Base-by-base conservation (phyloP, 2,888 invertebrate species). In the Blastobasis lacticolella region DNA sequence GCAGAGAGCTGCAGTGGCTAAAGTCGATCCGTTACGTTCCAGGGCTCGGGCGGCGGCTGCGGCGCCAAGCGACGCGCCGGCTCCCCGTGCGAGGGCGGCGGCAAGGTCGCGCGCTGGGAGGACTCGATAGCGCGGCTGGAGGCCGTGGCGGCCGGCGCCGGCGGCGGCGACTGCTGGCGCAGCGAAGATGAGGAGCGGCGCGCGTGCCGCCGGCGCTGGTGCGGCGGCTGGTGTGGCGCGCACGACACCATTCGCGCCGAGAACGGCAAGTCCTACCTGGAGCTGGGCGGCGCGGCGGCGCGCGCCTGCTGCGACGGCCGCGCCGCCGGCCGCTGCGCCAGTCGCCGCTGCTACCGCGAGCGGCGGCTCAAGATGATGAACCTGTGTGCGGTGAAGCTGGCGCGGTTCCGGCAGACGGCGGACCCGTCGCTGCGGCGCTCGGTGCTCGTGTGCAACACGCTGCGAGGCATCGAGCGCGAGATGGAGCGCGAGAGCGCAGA, bases 371-470 rank as follows among this genome's bases (percentile, higher is more conserved):
- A 96, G 69, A 95, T 97, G 74, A 92, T 97, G 78, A 96, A 97
- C 79, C 91, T 97, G 61, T 97, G 96, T 61, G 96, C 97, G 93
- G 93, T 94, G 79, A 97, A 97, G 85, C 88, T 97, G 61, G 94
- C 95, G 71, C 91, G 95, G 66, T 94, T 95, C 70, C 91, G 96
- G 51, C 96, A 96, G 79, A 94, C 94, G 62, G 94, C 95, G 52
- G 97, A 97, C 78, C 96, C 97, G 45, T 95, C 95, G 56, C 88
- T 97, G 54, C 91, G 95, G 66, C 92, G 96, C 57, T 97, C 96
- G 48, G 97, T 97, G 73, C 92, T 97, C 57, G 97, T 97, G 69
- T 96, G 96, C 89, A 97, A 97, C 83, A 97, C 97, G 52, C 79
- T 97, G 60, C 93, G 96, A 75, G 92, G 93, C 75, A 93, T 97